Conservation (phyloP, 1,140 invertebrate genomes). For the Pantala flavescens region DNA sequence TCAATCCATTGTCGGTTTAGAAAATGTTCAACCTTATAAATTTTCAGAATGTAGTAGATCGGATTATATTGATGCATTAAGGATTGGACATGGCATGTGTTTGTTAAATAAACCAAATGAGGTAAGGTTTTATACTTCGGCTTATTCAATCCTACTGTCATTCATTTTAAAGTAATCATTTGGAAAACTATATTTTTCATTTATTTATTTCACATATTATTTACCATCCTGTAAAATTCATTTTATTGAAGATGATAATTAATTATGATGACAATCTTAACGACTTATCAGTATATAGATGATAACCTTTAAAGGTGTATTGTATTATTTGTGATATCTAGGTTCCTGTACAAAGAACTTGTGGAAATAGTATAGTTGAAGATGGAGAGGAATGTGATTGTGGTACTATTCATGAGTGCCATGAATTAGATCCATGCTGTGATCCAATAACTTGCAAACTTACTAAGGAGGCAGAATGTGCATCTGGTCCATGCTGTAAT, state of each 20-base stretch:
- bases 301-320: slow-evolving; percentile 11
- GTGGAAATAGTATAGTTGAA: slow-evolving; percentile 89
- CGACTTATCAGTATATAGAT: not conserved
- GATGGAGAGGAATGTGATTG: slow-evolving; percentile 93
- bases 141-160: no score
- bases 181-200: no score
- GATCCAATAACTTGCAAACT: slow-evolving; percentile 91
- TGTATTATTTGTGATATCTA: slow-evolving; percentile 25
- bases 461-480: slow-evolving; percentile 82
- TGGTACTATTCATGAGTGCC: slow-evolving; percentile 76
- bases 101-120: slow-evolving; percentile 83
- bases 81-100: slow-evolving; percentile 70
- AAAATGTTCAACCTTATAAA: slow-evolving; percentile 87
- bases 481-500: slow-evolving; percentile 82
- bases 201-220: no score
- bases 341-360: slow-evolving; percentile 55
- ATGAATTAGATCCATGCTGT: slow-evolving; percentile 79
- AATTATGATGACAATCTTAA: no score
- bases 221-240: no score
- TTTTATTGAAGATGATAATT: no score
- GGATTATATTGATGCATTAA: slow-evolving; percentile 72
- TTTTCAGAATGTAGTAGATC: slow-evolving; percentile 81
- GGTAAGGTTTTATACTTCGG: slow-evolving; percentile 45
- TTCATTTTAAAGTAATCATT: no score
- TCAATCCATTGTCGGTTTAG: slow-evolving; percentile 77